These are phyloP conservation scores for Erythrolamprus reginae DNA, from an alignment of 2,113 vertebrate genomes.

Conservation along the genomic window DNA sequence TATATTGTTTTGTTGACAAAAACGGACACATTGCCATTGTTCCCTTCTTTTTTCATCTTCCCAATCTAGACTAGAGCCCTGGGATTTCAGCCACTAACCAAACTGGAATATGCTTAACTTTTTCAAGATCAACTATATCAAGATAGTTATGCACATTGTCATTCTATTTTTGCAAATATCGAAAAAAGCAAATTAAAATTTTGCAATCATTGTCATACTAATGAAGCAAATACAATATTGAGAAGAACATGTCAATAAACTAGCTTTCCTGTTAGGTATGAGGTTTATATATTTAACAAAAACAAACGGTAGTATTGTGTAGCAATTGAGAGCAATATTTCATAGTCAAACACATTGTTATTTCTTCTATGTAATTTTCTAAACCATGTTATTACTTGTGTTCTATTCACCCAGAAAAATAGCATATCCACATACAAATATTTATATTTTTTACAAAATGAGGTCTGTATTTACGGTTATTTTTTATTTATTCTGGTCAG, in stretches of 20 bases:
- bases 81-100: neutral
- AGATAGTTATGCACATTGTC: neutral
- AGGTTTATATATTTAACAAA: neutral
- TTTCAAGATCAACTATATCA: neutral
- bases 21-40: neutral
- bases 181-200: neutral
- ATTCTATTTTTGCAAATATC: neutral
- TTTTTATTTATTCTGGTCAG: conserved; percentile 76
- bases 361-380: conserved; percentile 34
- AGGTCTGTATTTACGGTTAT: conserved; percentile 35
- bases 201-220: neutral
- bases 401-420: conserved; percentile 27
- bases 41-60: neutral
- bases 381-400: conserved; percentile 7
- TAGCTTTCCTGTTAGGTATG: neutral
- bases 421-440: conserved; percentile 31
- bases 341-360: conserved; percentile 14
- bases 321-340: no score
- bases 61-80: neutral
- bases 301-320: no score
- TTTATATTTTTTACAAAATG: neutral
- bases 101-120: neutral
- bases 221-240: neutral
- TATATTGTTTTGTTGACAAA: neutral
- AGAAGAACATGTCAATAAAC: neutral